Conservation (phyloP, 1,140 invertebrate genomes). For the Chelonus insularis region DNA sequence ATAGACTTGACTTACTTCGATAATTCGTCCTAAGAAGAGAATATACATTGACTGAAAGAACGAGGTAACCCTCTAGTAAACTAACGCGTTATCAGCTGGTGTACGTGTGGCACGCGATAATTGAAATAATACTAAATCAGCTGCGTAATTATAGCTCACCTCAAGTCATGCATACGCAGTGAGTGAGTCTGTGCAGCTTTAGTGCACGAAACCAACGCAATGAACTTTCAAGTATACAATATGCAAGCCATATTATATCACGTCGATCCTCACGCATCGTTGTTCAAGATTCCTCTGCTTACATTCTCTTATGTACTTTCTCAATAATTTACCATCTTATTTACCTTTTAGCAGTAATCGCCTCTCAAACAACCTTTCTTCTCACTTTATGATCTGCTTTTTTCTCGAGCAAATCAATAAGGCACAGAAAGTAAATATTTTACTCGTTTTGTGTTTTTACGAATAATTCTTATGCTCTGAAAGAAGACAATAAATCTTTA, state of each 20-base stretch:
- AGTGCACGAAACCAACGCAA: constrained; percentile 29
- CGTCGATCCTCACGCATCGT: background rate
- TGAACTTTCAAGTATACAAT: constrained; percentile 27
- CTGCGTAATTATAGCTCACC: constrained; percentile 45
- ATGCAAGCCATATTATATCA: background rate
- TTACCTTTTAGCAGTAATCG: constrained; percentile 11
- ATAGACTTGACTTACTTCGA: constrained; percentile 1
- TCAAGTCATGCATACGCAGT: constrained; percentile 23
- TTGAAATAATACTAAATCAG: constrained; percentile 54
- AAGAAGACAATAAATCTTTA: no score
- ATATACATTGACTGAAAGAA: background rate
- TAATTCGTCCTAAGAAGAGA: constrained; percentile 4
- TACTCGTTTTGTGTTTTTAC: no score
- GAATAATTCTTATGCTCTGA: no score
- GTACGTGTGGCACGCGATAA: constrained; percentile 49
- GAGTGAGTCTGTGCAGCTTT: constrained; percentile 9
- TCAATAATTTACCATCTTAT: constrained; percentile 21
- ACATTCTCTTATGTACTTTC: constrained; percentile 4
- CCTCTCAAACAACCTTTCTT: no score
- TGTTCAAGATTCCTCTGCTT: constrained; percentile 7
- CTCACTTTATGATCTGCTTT: no score
- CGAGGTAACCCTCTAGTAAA: background rate
- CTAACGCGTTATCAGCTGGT: constrained; percentile 37
- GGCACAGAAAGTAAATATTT: no score
- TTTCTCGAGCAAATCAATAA: no score